Evolutionary conservation across 2,797 vertebrate species (phyloP).

Genomic region (Enteromius afrohamiltoni): DNA sequence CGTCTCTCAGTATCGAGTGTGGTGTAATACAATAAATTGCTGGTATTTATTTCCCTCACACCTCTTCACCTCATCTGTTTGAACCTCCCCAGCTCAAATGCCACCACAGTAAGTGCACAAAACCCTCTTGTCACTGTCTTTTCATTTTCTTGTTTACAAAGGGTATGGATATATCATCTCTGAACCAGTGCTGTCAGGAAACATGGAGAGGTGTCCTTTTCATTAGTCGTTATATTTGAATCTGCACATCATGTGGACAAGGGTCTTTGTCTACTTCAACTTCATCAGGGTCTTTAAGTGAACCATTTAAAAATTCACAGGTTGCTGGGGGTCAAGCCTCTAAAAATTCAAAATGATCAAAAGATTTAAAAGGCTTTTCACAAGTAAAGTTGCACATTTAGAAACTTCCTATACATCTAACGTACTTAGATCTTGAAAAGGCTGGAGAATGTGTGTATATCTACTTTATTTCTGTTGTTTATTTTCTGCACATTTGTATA

Average conservation of each 20-base stretch:
- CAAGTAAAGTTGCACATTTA: constrained; percentile 1
- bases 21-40: constrained; percentile 54
- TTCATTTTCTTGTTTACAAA: constrained; percentile 24
- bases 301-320: neutral
- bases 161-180: constrained; percentile 13
- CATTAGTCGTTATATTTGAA: constrained; percentile 18
- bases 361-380: neutral
- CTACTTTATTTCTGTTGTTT: neutral
- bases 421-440: neutral
- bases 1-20: constrained; percentile 44
- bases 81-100: constrained; percentile 55
- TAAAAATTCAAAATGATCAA: neutral
- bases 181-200: neutral
- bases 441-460: constrained; percentile 1
- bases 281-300: constrained; percentile 5
- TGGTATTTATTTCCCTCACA: constrained; percentile 60
- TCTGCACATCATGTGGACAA: neutral
- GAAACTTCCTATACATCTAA: neutral
- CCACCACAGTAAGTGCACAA: constrained; percentile 33
- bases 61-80: constrained; percentile 55
- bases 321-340: neutral
- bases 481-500: neutral
- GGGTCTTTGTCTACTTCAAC: constrained; percentile 7
- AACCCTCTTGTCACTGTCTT: constrained; percentile 46
- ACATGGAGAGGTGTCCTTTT: constrained; percentile 19